Conservation (phyloP, 2,797 vertebrate species). For the Bucorvus abyssinicus region DNA sequence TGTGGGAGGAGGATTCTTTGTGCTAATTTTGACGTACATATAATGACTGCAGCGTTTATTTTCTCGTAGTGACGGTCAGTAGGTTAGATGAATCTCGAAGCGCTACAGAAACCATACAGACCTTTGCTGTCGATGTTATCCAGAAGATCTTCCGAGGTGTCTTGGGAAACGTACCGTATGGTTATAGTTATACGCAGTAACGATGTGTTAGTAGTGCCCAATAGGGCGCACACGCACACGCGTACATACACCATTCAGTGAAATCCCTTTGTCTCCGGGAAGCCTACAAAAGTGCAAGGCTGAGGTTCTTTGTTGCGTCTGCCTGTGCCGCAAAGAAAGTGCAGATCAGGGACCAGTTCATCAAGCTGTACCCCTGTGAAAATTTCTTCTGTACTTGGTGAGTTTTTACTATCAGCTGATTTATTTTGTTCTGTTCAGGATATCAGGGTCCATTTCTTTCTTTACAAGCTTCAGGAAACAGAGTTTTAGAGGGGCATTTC, state of each 20-base stretch:
- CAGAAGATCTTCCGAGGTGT: neutral
- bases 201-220: neutral
- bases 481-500: neutral
- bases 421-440: neutral
- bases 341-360: neutral
- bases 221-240: neutral
- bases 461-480: neutral
- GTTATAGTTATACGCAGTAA: neutral
- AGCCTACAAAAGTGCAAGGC: neutral
- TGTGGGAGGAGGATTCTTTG: neutral
- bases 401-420: neutral
- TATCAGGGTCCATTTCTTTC: neutral
- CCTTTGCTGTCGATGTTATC: neutral
- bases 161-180: neutral
- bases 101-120: neutral
- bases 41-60: neutral
- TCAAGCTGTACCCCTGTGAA: neutral
- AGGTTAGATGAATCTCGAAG: neutral
- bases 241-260: neutral
- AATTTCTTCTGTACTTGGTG: neutral
- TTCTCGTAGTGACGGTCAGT: neutral
- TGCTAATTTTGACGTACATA: neutral
- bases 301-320: neutral
- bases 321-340: neutral
- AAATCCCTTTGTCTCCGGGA: neutral